Percentiles rank a stretch among this genome's conserved stretches.
Evolutionary conservation across 2,113 vertebrate species (phyloP).

Genomic region (Coracopsis vasa): DNA sequence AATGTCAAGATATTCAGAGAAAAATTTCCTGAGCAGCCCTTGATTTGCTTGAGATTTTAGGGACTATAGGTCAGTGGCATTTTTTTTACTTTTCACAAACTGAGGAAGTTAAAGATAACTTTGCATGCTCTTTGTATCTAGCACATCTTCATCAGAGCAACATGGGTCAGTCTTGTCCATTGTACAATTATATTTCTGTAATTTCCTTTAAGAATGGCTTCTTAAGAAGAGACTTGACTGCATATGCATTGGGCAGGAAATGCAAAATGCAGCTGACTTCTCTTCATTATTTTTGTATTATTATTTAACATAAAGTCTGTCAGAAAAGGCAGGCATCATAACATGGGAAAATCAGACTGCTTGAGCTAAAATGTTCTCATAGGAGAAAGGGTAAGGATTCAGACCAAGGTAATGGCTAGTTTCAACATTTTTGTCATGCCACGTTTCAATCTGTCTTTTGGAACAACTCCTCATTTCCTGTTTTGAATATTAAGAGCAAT

Average conservation of each 20-base stretch:
- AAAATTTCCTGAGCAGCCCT: not conserved
- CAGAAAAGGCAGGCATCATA: not conserved
- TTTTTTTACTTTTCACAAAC: not conserved
- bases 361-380: not conserved
- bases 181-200: not conserved
- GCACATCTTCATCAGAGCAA: not conserved
- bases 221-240: not conserved
- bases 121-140: not conserved
- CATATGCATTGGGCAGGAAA: not conserved
- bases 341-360: not conserved
- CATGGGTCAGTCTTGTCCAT: not conserved
- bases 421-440: not conserved
- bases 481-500: not conserved
- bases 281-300: not conserved
- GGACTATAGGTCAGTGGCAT: not conserved
- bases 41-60: not conserved
- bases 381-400: not conserved
- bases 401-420: not conserved
- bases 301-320: not conserved
- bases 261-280: not conserved
- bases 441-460: not conserved
- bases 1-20: not conserved
- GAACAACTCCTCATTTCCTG: not conserved
- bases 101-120: not conserved
- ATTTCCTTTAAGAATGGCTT: not conserved